Percentiles rank a stretch among this genome's conserved stretches.
phyloP scores from a whole-genome alignment of 2,888 invertebrate species.

The Polymixis lichenea region DNA sequence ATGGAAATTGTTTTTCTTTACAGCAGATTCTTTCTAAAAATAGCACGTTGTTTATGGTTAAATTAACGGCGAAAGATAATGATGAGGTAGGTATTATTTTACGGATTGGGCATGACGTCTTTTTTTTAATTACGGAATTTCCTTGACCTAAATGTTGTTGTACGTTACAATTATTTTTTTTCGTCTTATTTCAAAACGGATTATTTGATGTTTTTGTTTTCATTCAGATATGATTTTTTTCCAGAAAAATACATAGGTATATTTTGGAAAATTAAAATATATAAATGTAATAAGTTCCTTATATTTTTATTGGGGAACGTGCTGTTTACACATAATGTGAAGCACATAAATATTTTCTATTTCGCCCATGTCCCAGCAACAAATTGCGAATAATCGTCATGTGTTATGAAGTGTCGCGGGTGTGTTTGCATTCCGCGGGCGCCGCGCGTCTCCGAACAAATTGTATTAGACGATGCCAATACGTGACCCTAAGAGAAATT shows the following conservation, averaged over 20 bases:
- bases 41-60: slow-evolving; percentile 23
- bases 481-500: slow-evolving; percentile 84
- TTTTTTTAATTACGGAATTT: slow-evolving; percentile 11
- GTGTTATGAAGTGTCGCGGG: slow-evolving; percentile 81
- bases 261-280: background rate
- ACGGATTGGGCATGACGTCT: background rate
- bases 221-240: background rate
- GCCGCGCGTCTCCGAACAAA: slow-evolving; percentile 84
- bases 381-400: slow-evolving; percentile 84
- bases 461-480: slow-evolving; percentile 88
- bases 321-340: slow-evolving; percentile 44
- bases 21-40: slow-evolving; percentile 12
- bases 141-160: background rate
- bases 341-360: slow-evolving; percentile 65
- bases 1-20: slow-evolving; percentile 31
- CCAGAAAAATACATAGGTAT: background rate
- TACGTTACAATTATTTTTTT: background rate
- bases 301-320: slow-evolving; percentile 36
- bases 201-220: background rate
- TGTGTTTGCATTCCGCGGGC: slow-evolving; percentile 84
- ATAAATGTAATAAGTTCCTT: slow-evolving; percentile 21
- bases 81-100: slow-evolving; percentile 12
- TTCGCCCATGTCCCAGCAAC: slow-evolving; percentile 71
- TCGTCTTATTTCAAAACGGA: slow-evolving; percentile 10
- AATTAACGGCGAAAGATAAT: slow-evolving; percentile 20